Evolutionary conservation across 2,797 vertebrate species (phyloP), one percentile per base, ranked within the genome.

Genomic region (Acomys russatus): DNA sequence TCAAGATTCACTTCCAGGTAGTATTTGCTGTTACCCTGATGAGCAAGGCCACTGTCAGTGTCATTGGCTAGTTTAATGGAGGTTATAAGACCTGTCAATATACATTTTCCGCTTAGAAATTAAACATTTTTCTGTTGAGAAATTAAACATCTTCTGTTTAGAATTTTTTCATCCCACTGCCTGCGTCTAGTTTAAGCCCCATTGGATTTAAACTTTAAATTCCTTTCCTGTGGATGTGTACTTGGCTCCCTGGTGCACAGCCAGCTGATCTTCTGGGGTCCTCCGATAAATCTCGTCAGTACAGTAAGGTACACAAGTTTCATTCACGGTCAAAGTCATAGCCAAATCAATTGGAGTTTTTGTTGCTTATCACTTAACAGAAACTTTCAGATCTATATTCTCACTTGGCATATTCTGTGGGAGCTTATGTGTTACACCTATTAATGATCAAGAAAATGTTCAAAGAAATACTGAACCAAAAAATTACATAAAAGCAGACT

Each of bases 1-100:
- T 6, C 86, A 94, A 91, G 73, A 94, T 92, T 89, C 90, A 90
- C 84, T 91, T 35, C 12, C 90, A 35, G n/a, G 84, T 92, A 88
- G 3, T 92, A 77, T 93, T 92, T 95, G 54, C 61, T 94, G 93
- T 83, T 92, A 30, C 93, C 23, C 96, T 94, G 70, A 49, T 94
- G 88, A 90, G 88, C 94, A 83, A 96, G 66, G 71, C 49, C 33
- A 85, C 35, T 83, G 1, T 90, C 64, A 86, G 28, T 92, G 56
- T 91, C 56, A 59, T 78, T 33, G 38, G 25, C 61, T 63, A 71
- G 6, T 95, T 94, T 92, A 84, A 63, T 61, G 14, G 14, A 22
- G 30, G 77, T 84, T 61, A 49, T 87, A 92, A 94, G 82, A 73
- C 25, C 61, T 70, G 61, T 94, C 66, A 82, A 54, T 49, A 59